Percentiles rank a stretch among this genome's conserved stretches.
Evolutionary conservation across 2,113 vertebrate genomes (phyloP).

Genomic region (Furnarius figulus): DNA sequence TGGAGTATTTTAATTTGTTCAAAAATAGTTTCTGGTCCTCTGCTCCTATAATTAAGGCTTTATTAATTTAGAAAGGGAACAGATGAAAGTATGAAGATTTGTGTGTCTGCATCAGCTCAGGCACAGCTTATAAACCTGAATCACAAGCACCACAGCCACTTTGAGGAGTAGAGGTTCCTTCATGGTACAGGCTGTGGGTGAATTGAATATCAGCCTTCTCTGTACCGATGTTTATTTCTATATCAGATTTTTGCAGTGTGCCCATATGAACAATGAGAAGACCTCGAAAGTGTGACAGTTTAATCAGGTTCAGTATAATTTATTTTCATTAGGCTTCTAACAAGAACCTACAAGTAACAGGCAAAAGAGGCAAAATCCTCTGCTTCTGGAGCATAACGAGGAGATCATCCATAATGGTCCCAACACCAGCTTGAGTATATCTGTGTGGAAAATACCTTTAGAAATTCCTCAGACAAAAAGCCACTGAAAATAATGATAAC

Average conservation of each 20-base stretch:
- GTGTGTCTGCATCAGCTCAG: background rate
- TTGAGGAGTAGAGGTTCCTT: background rate
- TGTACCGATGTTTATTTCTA: background rate
- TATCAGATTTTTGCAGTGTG: background rate
- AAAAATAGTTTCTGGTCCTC: background rate
- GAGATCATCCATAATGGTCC: background rate
- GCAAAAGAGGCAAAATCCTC: background rate
- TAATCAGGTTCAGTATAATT: background rate
- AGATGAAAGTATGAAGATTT: background rate
- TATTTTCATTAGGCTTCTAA: background rate
- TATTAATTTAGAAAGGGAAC: background rate
- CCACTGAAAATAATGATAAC: background rate
- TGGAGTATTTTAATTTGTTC: background rate
- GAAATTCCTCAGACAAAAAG: background rate
- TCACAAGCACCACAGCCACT: background rate
- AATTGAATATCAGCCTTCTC: background rate
- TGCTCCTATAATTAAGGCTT: background rate
- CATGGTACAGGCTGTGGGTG: background rate
- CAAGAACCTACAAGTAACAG: background rate
- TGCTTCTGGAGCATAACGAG: background rate
- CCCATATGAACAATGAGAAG: rapidly evolving
- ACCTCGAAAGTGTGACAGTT: background rate
- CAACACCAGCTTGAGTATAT: background rate
- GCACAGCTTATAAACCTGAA: background rate
- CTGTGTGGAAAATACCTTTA: background rate